Percentiles rank a stretch among this genome's conserved stretches.
phyloP scores from a whole-genome alignment of 2,113 vertebrate genomes.

The Todiramphus chloris region DNA sequence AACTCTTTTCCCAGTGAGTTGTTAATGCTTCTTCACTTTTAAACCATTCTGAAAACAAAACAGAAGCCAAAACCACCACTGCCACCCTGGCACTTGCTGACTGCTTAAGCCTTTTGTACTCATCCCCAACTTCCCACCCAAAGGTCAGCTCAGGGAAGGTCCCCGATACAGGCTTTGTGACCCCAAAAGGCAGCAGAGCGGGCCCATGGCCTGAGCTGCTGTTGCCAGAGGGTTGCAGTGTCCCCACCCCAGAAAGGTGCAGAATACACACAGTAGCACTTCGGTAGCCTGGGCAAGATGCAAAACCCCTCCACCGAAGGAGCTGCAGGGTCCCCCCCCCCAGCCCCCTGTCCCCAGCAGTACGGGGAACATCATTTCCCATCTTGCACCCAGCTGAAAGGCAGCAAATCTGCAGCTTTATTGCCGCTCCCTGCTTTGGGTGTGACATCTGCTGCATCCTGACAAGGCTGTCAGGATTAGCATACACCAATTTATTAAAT shows the following conservation, averaged over 20 bases:
- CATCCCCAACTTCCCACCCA: not conserved
- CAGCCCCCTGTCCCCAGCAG: not conserved
- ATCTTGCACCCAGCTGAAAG: not conserved
- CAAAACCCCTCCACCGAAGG: not conserved
- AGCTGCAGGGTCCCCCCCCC: not conserved
- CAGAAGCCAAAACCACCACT: not conserved
- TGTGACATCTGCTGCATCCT: accelerated
- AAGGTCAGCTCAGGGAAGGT: accelerated
- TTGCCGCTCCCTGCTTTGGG: not conserved
- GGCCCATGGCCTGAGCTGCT: accelerated
- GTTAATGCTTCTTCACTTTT: not conserved
- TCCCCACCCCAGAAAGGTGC: accelerated
- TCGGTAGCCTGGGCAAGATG: not conserved
- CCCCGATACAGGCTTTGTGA: accelerated
- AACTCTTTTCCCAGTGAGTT: not conserved
- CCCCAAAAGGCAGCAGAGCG: accelerated
- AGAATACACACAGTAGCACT: accelerated
- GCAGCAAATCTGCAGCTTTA: not conserved
- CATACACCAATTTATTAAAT: not conserved
- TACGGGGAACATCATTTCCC: accelerated
- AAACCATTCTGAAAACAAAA: not conserved
- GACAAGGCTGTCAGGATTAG: accelerated
- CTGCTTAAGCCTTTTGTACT: not conserved
- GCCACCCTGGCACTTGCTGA: accelerated
- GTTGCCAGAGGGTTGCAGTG: not conserved